These are phyloP conservation scores for Fistularia commersonii DNA, from an alignment of 2,797 vertebrate genomes.

Conservation along the genomic window DNA sequence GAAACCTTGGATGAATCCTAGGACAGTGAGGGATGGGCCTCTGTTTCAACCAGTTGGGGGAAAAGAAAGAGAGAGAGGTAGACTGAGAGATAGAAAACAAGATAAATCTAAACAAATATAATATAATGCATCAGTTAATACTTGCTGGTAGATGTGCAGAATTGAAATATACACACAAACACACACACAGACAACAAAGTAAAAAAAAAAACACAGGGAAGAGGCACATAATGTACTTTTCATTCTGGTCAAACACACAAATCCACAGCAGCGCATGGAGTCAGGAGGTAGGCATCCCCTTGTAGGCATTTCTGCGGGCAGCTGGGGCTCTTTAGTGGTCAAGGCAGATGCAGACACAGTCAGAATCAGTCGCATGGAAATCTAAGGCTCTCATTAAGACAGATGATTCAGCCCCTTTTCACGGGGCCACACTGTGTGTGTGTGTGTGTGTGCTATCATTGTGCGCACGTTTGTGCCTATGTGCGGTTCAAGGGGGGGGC, in stretches of 20 bases:
- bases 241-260: constrained; percentile 22
- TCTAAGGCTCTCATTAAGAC: constrained; percentile 53
- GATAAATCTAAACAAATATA: too few relatives aligned
- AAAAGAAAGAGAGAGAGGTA: too few relatives aligned
- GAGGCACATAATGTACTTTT: constrained; percentile 26
- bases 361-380: constrained; percentile 54
- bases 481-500: neutral
- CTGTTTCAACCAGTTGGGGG: too few relatives aligned
- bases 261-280: constrained; percentile 12
- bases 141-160: neutral
- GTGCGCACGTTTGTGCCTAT: too few relatives aligned
- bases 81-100: too few relatives aligned
- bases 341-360: constrained; percentile 54
- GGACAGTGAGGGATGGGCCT: too few relatives aligned
- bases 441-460: neutral
- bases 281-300: constrained; percentile 44
- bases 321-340: constrained; percentile 59
- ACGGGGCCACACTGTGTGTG: constrained; percentile 8
- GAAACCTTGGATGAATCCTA: too few relatives aligned
- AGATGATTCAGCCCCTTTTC: constrained; percentile 66
- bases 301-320: constrained; percentile 59
- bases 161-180: neutral
- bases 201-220: neutral
- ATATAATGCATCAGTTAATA: constrained; percentile 11
- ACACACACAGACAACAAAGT: constrained; percentile 5